Base-by-base conservation (phyloP, 2,113 vertebrate species). In the Oryzias melastigma region DNA sequence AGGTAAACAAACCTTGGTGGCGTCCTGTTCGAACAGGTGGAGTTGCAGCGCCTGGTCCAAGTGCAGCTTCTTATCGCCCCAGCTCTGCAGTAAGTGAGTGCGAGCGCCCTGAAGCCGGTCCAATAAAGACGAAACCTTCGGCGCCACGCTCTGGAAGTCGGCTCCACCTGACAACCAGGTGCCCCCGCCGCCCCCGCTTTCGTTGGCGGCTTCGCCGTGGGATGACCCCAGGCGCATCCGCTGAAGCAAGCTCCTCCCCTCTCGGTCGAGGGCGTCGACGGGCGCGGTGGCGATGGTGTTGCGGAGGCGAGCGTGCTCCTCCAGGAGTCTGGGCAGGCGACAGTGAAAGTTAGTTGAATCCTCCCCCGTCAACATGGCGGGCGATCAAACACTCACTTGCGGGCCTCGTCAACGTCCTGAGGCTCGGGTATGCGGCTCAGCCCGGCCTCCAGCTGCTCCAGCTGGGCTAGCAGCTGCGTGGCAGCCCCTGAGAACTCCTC, bases 401-500 rank as follows among this genome's bases (percentile, higher is more conserved):
- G 92, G 10, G 97, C 95, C 65, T 96, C 95, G 52, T 99, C 97
- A 16, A 98, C 94, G 1, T 97, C 96, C 73, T 93, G 91, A 0
- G 97, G 95, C 84, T 97, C 95, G 12, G 96, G 93, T 29, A 94
- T 92, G 22, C 95, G 90, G 59, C 91, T 94, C 87, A 99, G 68
- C 81, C 95, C 95, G 78, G 96, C 93, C 90, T 98, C 96, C 44
- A 99, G 92, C 88, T 98, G 95, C 85, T 99, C 97, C 49, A 99
- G 91, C 77, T 96, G 95, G 0, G 94, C 93, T 14, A 99, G 89
- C 69, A 99, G 92, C 89, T 98, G 97, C 40, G 94, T 89, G 0
- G 96, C 96, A 0, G 94, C 96, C 65, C 95, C 95, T 6, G 95
- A 96, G 86, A 99, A 98, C 85, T 98, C 97, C 90, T 99, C 97